Percentiles rank a stretch among this genome's conserved stretches.
Evolutionary conservation across 2,888 invertebrate genomes (phyloP).

Genomic region (Mimachlamys varia): DNA sequence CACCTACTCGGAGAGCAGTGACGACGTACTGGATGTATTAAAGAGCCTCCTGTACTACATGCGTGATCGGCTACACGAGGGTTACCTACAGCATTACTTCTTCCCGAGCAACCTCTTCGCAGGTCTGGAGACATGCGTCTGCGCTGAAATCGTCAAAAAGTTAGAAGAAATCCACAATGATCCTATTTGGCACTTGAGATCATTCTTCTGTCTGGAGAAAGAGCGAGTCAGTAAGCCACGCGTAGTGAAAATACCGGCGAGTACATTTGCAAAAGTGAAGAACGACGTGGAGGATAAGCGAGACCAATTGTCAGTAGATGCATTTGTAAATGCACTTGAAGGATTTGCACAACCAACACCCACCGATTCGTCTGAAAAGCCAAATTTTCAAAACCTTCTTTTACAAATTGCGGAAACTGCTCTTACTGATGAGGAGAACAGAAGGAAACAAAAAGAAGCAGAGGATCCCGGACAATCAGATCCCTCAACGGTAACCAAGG

Average conservation of each 20-base stretch:
- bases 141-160: constrained; percentile 38
- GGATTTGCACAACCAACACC: background rate
- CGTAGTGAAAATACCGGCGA: background rate
- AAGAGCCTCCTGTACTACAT: constrained; percentile 43
- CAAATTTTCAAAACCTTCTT: background rate
- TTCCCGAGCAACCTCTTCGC: constrained; percentile 50
- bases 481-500: background rate
- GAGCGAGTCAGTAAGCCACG: background rate
- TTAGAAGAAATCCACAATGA: constrained; percentile 8
- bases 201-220: background rate
- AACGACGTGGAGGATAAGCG: background rate
- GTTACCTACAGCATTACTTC: constrained; percentile 43
- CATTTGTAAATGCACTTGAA: background rate
- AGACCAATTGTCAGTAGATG: background rate
- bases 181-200: background rate
- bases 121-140: background rate
- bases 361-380: background rate
- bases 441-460: background rate
- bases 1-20: constrained; percentile 39
- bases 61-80: constrained; percentile 39
- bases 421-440: background rate
- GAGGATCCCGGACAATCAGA: background rate
- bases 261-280: background rate
- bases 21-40: constrained; percentile 39
- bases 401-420: background rate